These are phyloP conservation scores for Conistra vaccinii DNA, from an alignment of 2,888 invertebrate species.

Conservation along the genomic window DNA sequence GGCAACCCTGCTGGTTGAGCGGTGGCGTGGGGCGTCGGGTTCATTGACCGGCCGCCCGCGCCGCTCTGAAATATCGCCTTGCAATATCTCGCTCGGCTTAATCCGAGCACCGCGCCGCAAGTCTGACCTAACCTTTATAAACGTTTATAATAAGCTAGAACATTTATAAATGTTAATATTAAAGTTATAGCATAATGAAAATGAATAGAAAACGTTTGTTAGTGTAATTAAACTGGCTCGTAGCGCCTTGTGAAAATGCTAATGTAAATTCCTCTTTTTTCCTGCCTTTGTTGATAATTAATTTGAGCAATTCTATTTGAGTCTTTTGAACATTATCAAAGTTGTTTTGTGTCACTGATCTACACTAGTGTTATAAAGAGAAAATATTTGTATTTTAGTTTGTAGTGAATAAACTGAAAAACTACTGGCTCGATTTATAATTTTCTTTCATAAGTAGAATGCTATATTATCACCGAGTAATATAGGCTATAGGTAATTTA, in stretches of 20 bases:
- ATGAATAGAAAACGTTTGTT: constrained; percentile 61
- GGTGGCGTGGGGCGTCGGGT: constrained; percentile 82
- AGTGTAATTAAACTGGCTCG: constrained; percentile 57
- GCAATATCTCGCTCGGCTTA: constrained; percentile 85
- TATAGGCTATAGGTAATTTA: too few relatives aligned
- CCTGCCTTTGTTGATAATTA: constrained; percentile 21
- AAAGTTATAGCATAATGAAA: constrained; percentile 61
- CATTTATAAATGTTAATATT: constrained; percentile 59
- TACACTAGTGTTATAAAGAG: too few relatives aligned
- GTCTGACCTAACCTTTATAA: constrained; percentile 79
- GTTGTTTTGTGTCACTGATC: neutral
- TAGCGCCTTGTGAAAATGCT: constrained; percentile 45
- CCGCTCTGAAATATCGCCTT: constrained; percentile 84
- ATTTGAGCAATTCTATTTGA: constrained; percentile 22
- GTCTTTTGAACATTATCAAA: neutral
- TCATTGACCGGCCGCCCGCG: constrained; percentile 86
- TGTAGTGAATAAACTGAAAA: too few relatives aligned
- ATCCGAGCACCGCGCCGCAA: constrained; percentile 72
- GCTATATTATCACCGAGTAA: too few relatives aligned
- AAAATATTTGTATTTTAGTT: too few relatives aligned
- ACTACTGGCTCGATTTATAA: too few relatives aligned
- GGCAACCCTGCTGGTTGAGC: constrained; percentile 77
- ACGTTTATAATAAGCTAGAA: constrained; percentile 63
- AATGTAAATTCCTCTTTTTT: constrained; percentile 29
- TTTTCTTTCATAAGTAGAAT: too few relatives aligned